These are phyloP conservation scores for Laticauda laticaudata DNA, from an alignment of 2,113 vertebrate species.

Conservation along the genomic window DNA sequence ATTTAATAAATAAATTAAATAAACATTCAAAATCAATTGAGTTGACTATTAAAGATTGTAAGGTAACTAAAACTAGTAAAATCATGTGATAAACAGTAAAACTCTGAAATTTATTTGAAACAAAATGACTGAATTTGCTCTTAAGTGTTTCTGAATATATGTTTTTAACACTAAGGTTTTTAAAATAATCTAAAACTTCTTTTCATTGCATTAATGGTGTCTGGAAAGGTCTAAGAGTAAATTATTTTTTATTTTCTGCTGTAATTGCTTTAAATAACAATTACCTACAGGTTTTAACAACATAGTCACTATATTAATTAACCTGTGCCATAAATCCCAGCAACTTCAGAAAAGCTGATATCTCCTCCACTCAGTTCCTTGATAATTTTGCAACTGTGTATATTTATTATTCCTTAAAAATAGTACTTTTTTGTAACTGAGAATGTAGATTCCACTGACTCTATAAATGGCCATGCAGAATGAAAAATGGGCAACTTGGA, in stretches of 20 bases:
- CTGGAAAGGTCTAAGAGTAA: neutral
- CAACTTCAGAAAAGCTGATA: slow-evolving; percentile 27
- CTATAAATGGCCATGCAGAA: neutral
- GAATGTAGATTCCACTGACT: neutral
- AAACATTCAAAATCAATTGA: neutral
- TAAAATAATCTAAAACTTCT: rapidly evolving
- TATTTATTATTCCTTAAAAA: neutral
- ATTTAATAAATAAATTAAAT: neutral
- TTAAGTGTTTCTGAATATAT: slow-evolving; percentile 5
- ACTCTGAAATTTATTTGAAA: rapidly evolving
- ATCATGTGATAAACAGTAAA: neutral
- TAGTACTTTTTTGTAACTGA: neutral
- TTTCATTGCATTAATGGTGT: rapidly evolving
- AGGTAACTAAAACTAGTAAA: neutral
- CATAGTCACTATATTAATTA: slow-evolving; percentile 51
- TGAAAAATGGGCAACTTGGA: neutral
- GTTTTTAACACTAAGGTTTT: neutral
- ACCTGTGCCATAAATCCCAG: slow-evolving; percentile 49
- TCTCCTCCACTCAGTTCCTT: slow-evolving; percentile 4
- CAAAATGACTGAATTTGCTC: neutral
- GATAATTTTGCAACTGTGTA: neutral
- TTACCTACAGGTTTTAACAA: slow-evolving; percentile 39
- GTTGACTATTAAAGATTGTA: neutral
- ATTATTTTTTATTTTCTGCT: slow-evolving; percentile 27
- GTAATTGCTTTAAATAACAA: slow-evolving; percentile 36